Evolutionary conservation across 2,888 invertebrate species (phyloP), one percentile per base, ranked within the genome.

Genomic region (Tiliacea citrago): DNA sequence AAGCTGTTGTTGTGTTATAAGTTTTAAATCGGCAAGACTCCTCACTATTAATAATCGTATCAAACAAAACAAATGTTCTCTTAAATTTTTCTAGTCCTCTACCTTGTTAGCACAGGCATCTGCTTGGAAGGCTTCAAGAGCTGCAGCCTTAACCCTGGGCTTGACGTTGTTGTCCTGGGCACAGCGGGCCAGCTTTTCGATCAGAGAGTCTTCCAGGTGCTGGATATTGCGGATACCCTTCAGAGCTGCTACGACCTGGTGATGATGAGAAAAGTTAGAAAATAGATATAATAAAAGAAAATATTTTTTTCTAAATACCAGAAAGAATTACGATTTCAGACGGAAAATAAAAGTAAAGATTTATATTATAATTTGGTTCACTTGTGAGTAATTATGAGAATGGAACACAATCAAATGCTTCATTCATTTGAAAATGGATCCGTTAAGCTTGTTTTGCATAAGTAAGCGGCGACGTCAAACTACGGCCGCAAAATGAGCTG

Each of bases 201-300:
- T 92, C 0, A 97, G 96, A 1, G 94, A 95, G 72, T 97, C 97
- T 74, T 97, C 97, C 72, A 98, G 91, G 86, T 97, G 97, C 42
- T 97, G 97, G 73, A 98, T 97, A 93, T 99, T 99, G 21, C 98
- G 97, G 73, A 99, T 97, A 10, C 98, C 98, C 92, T 99, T 99
- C 57, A 99, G 93, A 0, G 98, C 97, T 51, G 97, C 97, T 47
- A 99, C 95, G 21, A 98, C 95, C 95, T 97, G 88, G n/a, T n/a
- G n/a, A 57, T 45, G 13, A 39, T 16, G 16, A 68, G 57, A 13
- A 63, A 8, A 18, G 8, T 58, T 39, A 21, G 4, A 39, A 39
- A 4, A 39, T 39, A 39, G 39, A 5, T 5, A 39, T 39, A 39
- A 29, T 29, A 29, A 29, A 29, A 29, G 29, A 3, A 29, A 29